Evolutionary conservation across 2,113 vertebrate genomes (phyloP).

Genomic region (Malurus elegans): DNA sequence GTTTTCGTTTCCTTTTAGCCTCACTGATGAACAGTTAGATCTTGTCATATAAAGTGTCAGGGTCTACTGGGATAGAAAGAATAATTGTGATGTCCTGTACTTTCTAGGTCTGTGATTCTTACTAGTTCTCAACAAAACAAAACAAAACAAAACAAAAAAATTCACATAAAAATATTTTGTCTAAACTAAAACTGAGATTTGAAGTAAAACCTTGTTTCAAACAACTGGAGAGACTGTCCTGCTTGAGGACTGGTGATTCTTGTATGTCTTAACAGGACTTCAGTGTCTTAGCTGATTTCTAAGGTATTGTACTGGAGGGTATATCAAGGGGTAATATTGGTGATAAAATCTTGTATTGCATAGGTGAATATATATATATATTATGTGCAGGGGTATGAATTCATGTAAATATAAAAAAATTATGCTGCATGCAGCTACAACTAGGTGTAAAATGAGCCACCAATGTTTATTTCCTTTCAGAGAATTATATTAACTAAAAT

Average conservation of each 20-base stretch:
- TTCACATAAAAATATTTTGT: not conserved
- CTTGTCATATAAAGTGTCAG: conserved; percentile 40
- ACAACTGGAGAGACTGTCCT: not conserved
- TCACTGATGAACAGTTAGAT: conserved; percentile 64
- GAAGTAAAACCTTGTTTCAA: not conserved
- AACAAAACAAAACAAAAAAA: not conserved
- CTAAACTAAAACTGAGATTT: conserved; percentile 36
- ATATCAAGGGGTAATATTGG: not conserved
- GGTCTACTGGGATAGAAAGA: conserved; percentile 45
- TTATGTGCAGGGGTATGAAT: not conserved
- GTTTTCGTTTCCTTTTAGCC: conserved; percentile 56
- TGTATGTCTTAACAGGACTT: not conserved
- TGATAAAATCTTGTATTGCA: not conserved
- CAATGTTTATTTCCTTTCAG: not conserved
- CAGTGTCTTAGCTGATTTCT: not conserved
- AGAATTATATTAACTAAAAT: not conserved
- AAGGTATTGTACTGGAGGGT: not conserved
- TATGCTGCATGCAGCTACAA: not conserved
- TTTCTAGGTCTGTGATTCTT: conserved; percentile 45
- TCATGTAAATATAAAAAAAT: not conserved
- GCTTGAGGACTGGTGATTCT: not conserved
- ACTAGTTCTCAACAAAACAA: conserved; percentile 17
- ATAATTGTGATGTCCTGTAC: conserved; percentile 43
- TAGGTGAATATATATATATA: not conserved
- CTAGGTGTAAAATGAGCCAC: rapidly evolving